These are phyloP conservation scores for Mamestra configurata DNA, from an alignment of 1,140 invertebrate species.

Conservation along the genomic window DNA sequence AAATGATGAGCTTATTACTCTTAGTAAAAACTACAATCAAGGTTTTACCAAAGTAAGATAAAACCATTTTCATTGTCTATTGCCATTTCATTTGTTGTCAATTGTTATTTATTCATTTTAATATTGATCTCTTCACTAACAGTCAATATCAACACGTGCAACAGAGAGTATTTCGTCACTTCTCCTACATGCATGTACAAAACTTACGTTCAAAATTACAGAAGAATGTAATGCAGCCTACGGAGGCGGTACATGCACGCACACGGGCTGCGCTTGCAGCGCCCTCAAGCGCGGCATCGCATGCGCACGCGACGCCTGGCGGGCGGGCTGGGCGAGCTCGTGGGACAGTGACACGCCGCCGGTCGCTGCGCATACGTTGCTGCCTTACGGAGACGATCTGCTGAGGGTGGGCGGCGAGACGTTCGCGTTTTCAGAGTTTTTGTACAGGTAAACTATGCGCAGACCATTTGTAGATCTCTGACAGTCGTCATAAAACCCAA, in stretches of 20 bases:
- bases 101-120: no score
- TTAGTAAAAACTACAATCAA: no score
- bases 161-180: no score
- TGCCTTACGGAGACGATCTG: conserved; percentile 65
- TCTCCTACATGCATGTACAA: no score
- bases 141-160: no score
- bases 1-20: no score
- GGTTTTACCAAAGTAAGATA: no score
- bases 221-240: conserved; percentile 76
- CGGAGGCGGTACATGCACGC: conserved; percentile 72
- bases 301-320: conserved; percentile 63
- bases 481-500: no score
- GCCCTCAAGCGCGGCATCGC: conserved; percentile 60
- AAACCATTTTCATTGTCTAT: no score
- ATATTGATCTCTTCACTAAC: no score
- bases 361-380: conserved; percentile 69
- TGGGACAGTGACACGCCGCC: conserved; percentile 58
- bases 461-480: no score
- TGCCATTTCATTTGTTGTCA: no score
- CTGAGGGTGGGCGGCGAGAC: conserved; percentile 77
- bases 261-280: conserved; percentile 69
- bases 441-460: conserved; percentile 80
- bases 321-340: conserved; percentile 63
- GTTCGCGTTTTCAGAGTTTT: conserved; percentile 67
- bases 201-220: conserved; percentile 54